Base-by-base conservation (phyloP, 2,888 invertebrate species). In the Fissipunctia ypsillon region DNA sequence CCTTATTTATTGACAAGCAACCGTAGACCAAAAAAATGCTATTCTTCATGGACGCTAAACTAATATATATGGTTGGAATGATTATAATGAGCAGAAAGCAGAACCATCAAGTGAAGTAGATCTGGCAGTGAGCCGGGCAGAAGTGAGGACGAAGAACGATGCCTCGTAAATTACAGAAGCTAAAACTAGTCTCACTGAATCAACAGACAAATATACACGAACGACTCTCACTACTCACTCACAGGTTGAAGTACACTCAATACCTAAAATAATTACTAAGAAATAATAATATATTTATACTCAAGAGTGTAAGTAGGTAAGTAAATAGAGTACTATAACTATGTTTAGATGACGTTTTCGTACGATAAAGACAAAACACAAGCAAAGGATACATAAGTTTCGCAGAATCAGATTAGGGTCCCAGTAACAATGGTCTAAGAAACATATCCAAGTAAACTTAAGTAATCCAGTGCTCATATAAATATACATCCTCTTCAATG, bases 371-470 rank as follows among this genome's bases (percentile, higher is more conserved):
- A 60, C 68, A 73, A 67, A 84, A 72, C 80, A 75, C 82, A 64
- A 66, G 71, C 65, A 73, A 72, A 73, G 75, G 60, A 83, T 81
- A 80, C 72, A 78, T 61, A 80, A 69, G 73, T 76, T 77, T 73
- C 69, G 57, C 56, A 56, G 71, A 81, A 66, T 63, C 54, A 82
- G 77, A 87, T 88, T 84, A 87, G 83, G 75, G 64, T 25, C 63
- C 68, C 64, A 61, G 73, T 80, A 80, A 87, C 87, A 88, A 84
- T 83, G 73, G 84, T 67, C 78, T 75, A 73, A 81, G 83, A 68
- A 85, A 80, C 81, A 83, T 70, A 87, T 83, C 73, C 71, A 84
- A 78, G 80, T 59, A 73, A 86, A 88, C 78, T 86, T 82, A 76
- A 81, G 85, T 82, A 85, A 86, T 85, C 78, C 84, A 80, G 84